A percentile compares a stretch with the other conserved stretches of the same genome.
These are phyloP conservation scores for Drosophila sucinea DNA, from an alignment of 1,140 invertebrate genomes.

Conservation along the genomic window DNA sequence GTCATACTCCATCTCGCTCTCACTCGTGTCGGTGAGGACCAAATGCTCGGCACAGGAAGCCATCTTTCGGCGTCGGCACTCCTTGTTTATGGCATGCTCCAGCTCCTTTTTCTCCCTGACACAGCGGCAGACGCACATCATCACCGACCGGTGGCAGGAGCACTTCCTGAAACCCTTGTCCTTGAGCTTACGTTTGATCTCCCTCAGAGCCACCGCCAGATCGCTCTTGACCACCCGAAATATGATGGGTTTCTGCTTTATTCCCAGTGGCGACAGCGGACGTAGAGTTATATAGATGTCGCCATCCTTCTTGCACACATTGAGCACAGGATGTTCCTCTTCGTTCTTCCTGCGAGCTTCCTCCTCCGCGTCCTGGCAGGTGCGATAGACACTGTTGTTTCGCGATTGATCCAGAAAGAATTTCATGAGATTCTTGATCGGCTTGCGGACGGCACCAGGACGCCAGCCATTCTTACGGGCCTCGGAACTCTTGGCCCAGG, in stretches of 20 bases:
- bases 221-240: slow-evolving; percentile 74
- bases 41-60: slow-evolving; percentile 39
- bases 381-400: slow-evolving; percentile 15
- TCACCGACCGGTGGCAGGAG: slow-evolving; percentile 60
- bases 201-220: slow-evolving; percentile 33
- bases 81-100: slow-evolving; percentile 44
- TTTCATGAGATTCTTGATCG: slow-evolving; percentile 72
- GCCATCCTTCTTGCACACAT: slow-evolving; percentile 69
- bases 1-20: slow-evolving; percentile 74
- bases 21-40: slow-evolving; percentile 71
- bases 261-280: slow-evolving; percentile 22
- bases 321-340: slow-evolving; percentile 46
- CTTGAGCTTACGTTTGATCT: slow-evolving; percentile 68
- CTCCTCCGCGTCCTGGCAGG: slow-evolving; percentile 20
- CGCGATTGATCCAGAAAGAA: slow-evolving; percentile 64
- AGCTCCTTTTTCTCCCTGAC: slow-evolving; percentile 55
- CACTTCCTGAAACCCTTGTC: slow-evolving; percentile 68
- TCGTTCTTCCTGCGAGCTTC: slow-evolving; percentile 11
- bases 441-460: slow-evolving; percentile 68
- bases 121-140: slow-evolving; percentile 65
- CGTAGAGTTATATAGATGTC: slow-evolving; percentile 67
- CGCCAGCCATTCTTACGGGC: slow-evolving; percentile 61
- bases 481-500: slow-evolving; percentile 53
- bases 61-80: slow-evolving; percentile 55
- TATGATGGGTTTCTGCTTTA: slow-evolving; percentile 54